Base-by-base conservation (phyloP, 2,797 vertebrate species). In the Artibeus lituratus region DNA sequence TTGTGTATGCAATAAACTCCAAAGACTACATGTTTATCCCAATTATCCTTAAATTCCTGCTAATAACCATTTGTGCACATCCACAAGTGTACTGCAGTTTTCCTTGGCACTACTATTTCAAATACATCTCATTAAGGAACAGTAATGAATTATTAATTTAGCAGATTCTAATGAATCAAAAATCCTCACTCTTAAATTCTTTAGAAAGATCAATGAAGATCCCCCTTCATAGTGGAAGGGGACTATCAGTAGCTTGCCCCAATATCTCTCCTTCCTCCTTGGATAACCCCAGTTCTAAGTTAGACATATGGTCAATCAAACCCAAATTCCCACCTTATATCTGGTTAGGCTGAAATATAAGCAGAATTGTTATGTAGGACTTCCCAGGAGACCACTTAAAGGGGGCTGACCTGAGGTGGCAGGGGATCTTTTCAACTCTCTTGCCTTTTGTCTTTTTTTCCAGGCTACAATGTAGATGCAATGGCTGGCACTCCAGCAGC, bases 101-200 rank as follows among this genome's bases (percentile, higher is more conserved):
- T 95, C 87, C 72, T 77, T 29, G 51, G 7, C 18, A 35, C 53
- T 94, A 72, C 14, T 59, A 53, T 82, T 94, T 53, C 67, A 70
- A 95, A 91, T 81, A n/a, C 1, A 0, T 73, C 57, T 90, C 44
- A 89, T 26, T 47, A 77, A 55, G 47, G 29, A 92, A 59, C 19
- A 82, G 24, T 39, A 89, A 42, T 62, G 74, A 95, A 86, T 70
- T 51, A 83, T 21, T 90, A 85, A 73, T 37, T 91, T 57, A 94
- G 53, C 51, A 81, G 35, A 59, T 76, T 76, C 44, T 77, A 80
- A 81, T 0, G 4, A 86, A 80, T 32, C 24, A 57, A 78, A 94
- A 89, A 44, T 85, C 32, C 57, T 35, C 10, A 72, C 73, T 59
- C 44, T 19, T 19, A 39, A 37, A 72, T 42, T 89, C 55, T 42